Percentiles rank a stretch among this genome's conserved stretches.
Conservation (phyloP, 2,888 invertebrate species). For the Yponomeuta sedellus region DNA sequence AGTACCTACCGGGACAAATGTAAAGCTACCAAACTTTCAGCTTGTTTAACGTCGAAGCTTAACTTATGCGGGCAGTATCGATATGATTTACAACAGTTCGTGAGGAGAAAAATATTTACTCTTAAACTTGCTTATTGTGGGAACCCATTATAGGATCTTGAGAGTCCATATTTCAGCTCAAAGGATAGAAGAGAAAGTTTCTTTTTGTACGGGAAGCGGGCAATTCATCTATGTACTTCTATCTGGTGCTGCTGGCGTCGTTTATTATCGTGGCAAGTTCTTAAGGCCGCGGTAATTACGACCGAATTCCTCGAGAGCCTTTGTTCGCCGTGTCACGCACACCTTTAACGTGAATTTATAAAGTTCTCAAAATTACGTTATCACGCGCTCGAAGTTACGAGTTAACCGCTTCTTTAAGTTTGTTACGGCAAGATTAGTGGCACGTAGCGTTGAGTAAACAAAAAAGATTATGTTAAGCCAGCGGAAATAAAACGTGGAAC, state of each 20-base stretch:
- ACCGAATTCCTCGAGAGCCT: conserved; percentile 3
- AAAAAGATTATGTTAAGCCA: not conserved
- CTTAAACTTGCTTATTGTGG: conserved; percentile 6
- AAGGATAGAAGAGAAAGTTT: conserved; percentile 17
- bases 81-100: conserved; percentile 19
- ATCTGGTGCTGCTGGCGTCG: conserved; percentile 13
- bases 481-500: not conserved
- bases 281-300: conserved; percentile 13
- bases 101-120: conserved; percentile 44
- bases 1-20: too few species aligned
- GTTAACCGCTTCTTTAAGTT: not conserved
- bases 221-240: conserved; percentile 11
- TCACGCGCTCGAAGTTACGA: conserved; percentile 5
- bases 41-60: not conserved
- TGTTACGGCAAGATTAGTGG: not conserved
- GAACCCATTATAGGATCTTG: not conserved
- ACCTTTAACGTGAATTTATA: conserved; percentile 9
- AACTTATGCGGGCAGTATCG: not conserved
- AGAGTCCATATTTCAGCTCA: conserved; percentile 16
- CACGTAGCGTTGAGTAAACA: not conserved
- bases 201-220: conserved; percentile 12
- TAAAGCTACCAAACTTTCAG: too few species aligned
- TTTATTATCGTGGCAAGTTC: conserved; percentile 9
- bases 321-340: conserved; percentile 12
- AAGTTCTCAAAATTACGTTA: conserved; percentile 12